Conservation (phyloP, 2,888 invertebrate species). For the Meiosimyza platycephala region DNA sequence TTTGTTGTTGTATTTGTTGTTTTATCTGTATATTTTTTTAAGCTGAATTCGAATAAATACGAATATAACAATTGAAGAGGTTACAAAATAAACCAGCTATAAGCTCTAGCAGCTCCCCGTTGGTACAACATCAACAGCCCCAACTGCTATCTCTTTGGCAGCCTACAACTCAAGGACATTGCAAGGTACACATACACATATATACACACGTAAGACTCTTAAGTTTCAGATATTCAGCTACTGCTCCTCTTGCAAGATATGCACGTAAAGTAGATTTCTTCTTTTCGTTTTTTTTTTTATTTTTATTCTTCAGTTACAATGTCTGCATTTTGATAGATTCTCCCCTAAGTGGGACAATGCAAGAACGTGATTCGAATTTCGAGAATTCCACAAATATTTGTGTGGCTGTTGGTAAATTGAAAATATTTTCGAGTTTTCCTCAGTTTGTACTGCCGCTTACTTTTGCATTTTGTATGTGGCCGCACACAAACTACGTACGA, state of each 20-base stretch:
- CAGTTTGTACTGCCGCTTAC: not conserved
- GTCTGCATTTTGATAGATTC: conserved; percentile 37
- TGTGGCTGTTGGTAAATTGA: conserved; percentile 13
- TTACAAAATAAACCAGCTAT: conserved; percentile 4
- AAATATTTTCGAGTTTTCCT: not conserved
- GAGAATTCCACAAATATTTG: conserved; percentile 25
- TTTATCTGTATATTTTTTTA: not conserved
- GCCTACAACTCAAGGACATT: conserved; percentile 9
- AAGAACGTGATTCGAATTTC: conserved; percentile 34
- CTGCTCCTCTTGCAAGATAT: not conserved
- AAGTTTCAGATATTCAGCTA: not conserved
- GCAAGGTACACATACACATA: not conserved
- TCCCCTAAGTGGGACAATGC: conserved; percentile 31
- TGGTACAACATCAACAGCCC: not conserved
- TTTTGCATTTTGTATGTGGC: too few relatives aligned
- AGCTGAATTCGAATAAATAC: too few relatives aligned
- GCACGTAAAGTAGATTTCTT: conserved; percentile 23
- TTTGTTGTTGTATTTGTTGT: not conserved
- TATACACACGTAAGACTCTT: too few relatives aligned
- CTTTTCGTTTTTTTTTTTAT: not conserved
- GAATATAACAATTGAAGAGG: conserved; percentile 16
- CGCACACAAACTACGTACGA: not conserved
- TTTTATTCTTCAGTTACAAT: conserved; percentile 24
- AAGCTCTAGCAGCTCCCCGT: not conserved
- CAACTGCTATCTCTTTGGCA: not conserved